Evolutionary conservation across 2,888 invertebrate species (phyloP).

Genomic region (Ophion ellenae): DNA sequence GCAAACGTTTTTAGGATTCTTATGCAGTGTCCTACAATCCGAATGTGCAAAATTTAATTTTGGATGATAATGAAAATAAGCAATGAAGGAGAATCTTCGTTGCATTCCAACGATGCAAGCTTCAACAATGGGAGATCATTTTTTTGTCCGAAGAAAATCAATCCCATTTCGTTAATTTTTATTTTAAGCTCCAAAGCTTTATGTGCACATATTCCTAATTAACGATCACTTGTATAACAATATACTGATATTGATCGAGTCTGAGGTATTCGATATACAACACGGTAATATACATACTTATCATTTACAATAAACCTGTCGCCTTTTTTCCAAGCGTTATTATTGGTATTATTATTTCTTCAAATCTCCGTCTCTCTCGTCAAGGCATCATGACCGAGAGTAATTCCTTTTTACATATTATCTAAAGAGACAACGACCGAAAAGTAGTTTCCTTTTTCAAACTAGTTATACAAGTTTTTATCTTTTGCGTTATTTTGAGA

Average conservation of each 20-base stretch:
- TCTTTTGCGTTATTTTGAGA: background rate
- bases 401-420: conserved; percentile 38
- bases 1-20: no score
- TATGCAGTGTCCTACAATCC: no score
- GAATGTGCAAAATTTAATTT: no score
- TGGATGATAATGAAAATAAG: no score
- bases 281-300: conserved; percentile 68
- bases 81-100: no score
- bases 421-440: conserved; percentile 52
- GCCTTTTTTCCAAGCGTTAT: conserved; percentile 56
- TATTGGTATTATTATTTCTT: conserved; percentile 35
- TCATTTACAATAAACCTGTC: conserved; percentile 67
- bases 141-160: conserved; percentile 17
- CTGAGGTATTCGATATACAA: conserved; percentile 70
- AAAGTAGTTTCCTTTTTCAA: conserved; percentile 19
- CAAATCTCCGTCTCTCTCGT: conserved; percentile 11
- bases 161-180: conserved; percentile 45
- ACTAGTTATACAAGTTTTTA: background rate
- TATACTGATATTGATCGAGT: conserved; percentile 68
- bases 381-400: conserved; percentile 18
- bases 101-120: no score
- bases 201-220: conserved; percentile 65
- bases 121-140: no score
- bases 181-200: conserved; percentile 66
- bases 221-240: conserved; percentile 69